Evolutionary conservation across 2,797 vertebrate species (phyloP), one percentile per base, ranked within the genome.

Genomic region (Cottoperca gobio): DNA sequence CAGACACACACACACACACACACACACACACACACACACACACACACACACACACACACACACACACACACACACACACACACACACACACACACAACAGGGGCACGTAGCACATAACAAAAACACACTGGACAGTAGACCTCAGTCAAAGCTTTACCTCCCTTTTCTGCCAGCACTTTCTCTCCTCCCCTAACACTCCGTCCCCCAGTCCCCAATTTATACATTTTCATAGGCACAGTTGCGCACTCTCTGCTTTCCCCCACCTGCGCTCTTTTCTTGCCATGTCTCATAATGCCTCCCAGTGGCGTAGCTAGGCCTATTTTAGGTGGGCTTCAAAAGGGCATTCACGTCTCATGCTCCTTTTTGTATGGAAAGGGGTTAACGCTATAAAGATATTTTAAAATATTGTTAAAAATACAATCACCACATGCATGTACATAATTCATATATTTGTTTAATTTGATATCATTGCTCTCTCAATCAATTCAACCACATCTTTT

Each of bases 101-200:
- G 91, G 89, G 94, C 88, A 90, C 90, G 90, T 94, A 94, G 93
- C 93, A 93, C 93, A 93, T 86, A 76, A 91, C 88, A 81, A 88
- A 78, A 74, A 91, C 90, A 93, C 93, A 94, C 93, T 94, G 93
- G 92, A 95, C 93, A 93, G 92, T 94, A 88, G 76, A 92, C 93
- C 90, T 94, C 90, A 88, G 89, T 91, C 88, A 86, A 82, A 89
- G 83, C 83, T 87, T 57, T 59, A 58, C 62, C 68, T 81, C 75
- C 76, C 68, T 55, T 66, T 75, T 57, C 84, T 76, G 78, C 82
- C 76, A 21, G 75, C 53, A 24, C 82, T 77, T 76, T 72, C 69
- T 81, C 77, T 76, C 72, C 66, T 73, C 16, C 64, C 72, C 75
- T 70, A 48, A 49, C 82, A 74, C 82, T 70, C 68, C 43, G n/a